phyloP scores from a whole-genome alignment of 2,888 invertebrate species.

The Atethmia centrago region DNA sequence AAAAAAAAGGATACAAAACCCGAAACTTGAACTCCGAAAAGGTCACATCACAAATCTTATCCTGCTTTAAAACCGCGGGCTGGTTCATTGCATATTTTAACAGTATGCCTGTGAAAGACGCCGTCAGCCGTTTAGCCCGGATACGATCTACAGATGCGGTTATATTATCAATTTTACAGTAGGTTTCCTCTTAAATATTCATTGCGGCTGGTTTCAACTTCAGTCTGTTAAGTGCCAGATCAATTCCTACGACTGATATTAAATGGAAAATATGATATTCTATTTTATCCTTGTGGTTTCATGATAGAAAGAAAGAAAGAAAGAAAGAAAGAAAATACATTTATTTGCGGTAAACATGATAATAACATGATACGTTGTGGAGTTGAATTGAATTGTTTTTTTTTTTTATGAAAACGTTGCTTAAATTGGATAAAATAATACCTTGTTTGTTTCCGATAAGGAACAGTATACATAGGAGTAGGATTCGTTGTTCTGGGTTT shows the following conservation, averaged over 20 bases:
- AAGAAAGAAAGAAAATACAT: no score
- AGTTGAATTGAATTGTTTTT: background rate
- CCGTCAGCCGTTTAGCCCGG: constrained; percentile 40
- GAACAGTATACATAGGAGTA: background rate
- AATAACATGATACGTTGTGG: no score
- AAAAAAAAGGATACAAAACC: no score
- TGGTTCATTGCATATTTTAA: constrained; percentile 61
- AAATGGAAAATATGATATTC: constrained; percentile 14
- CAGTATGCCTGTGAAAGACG: constrained; percentile 38
- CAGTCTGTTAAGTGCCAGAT: constrained; percentile 38
- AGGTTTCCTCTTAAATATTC: constrained; percentile 59
- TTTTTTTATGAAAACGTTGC: background rate
- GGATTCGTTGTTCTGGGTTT: background rate
- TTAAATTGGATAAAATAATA: no score
- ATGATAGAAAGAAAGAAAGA: no score
- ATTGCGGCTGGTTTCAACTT: constrained; percentile 38
- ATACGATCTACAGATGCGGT: constrained; percentile 61
- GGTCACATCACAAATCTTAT: constrained; percentile 34
- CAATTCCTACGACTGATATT: constrained; percentile 40
- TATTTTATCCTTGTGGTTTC: constrained; percentile 14
- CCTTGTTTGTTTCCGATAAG: background rate
- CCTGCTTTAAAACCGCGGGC: constrained; percentile 25
- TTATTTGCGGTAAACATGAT: no score
- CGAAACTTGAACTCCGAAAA: constrained; percentile 10
- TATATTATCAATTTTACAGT: constrained; percentile 59